Evolutionary conservation across 1,140 invertebrate species (phyloP).

Genomic region (Eupristina koningsbergeri): DNA sequence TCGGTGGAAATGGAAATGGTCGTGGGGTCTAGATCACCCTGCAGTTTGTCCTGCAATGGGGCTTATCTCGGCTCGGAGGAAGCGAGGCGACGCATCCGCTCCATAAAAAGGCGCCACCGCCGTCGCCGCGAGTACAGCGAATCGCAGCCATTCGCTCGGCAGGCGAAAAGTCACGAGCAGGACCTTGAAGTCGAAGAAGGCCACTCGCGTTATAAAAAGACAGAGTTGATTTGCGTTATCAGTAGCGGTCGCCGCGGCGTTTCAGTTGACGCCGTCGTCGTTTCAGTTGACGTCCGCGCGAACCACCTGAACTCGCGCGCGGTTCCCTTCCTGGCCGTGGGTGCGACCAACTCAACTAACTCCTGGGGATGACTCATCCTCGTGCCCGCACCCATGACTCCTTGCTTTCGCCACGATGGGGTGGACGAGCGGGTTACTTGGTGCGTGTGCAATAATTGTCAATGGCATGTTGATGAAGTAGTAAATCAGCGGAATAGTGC

Average conservation of each 20-base stretch:
- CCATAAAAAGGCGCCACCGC: background rate
- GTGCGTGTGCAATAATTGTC: background rate
- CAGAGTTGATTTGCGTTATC: background rate
- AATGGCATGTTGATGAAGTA: background rate
- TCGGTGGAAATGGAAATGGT: too few species aligned
- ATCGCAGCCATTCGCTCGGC: too few species aligned
- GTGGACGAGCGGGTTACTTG: background rate
- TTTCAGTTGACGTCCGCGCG: background rate
- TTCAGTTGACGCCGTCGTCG: background rate
- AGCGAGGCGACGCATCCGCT: background rate
- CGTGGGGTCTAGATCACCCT: too few species aligned
- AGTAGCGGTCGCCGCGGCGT: background rate
- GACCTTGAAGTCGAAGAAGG: background rate
- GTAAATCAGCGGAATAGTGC: background rate
- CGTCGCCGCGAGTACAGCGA: background rate
- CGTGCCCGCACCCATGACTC: too few species aligned
- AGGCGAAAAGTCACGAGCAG: background rate
- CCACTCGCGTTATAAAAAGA: constrained; percentile 1
- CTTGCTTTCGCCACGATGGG: too few species aligned
- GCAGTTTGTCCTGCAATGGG: too few species aligned
- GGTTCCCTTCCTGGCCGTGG: too few species aligned
- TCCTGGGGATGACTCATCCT: too few species aligned
- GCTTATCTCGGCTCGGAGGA: too few species aligned
- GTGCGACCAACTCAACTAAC: too few species aligned
- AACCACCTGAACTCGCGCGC: background rate